phyloP scores from a whole-genome alignment of 2,888 invertebrate genomes.

The Gortyna flavago region DNA sequence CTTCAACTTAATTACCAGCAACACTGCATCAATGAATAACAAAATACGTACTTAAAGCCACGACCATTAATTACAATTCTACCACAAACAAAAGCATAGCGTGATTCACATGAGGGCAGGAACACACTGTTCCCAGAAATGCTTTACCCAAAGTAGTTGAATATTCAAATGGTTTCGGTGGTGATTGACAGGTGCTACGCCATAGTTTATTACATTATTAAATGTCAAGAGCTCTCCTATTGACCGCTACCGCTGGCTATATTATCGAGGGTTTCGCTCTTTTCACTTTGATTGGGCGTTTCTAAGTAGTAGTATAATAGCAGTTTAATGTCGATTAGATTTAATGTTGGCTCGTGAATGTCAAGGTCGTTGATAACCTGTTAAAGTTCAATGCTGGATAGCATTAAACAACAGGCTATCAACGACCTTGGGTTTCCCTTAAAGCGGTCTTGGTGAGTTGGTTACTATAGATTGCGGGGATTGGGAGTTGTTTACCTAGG shows the following conservation, averaged over 20 bases:
- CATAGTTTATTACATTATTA: slow-evolving; percentile 21
- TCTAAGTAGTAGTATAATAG: slow-evolving; percentile 8
- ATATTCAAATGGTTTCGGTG: slow-evolving; percentile 61
- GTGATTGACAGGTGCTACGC: slow-evolving; percentile 59
- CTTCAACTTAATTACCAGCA: background rate
- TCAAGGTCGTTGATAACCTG: slow-evolving; percentile 10
- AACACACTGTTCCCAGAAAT: slow-evolving; percentile 53
- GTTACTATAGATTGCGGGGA: background rate
- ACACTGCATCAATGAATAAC: slow-evolving; percentile 35
- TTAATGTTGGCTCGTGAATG: background rate
- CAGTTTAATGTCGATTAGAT: slow-evolving; percentile 1
- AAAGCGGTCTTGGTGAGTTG: background rate
- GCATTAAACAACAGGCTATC: too few species aligned
- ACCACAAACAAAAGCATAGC: slow-evolving; percentile 48
- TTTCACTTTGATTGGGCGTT: slow-evolving; percentile 52
- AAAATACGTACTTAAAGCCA: slow-evolving; percentile 24
- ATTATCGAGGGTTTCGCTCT: slow-evolving; percentile 58
- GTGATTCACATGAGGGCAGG: slow-evolving; percentile 39
- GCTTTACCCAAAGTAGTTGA: slow-evolving; percentile 47
- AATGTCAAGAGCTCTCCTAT: slow-evolving; percentile 68
- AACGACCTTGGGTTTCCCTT: background rate
- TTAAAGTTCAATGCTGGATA: slow-evolving; percentile 10
- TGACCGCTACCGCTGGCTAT: slow-evolving; percentile 63
- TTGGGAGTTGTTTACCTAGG: background rate
- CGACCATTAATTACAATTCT: slow-evolving; percentile 42